phyloP scores from a whole-genome alignment of 2,113 vertebrate species.

The human region GRCh38 chr6:133208001-133208500 shows the following conservation, averaged over 20 bases:
- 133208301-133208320: not conserved
- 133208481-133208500: not conserved
- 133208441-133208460: not conserved
- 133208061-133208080: conserved; percentile 64
- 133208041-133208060: conserved; percentile 59
- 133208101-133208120: conserved; percentile 54
- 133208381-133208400: not conserved
- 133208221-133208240: conserved; percentile 7
- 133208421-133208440: not conserved
- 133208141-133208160: conserved; percentile 59
- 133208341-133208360: not conserved
- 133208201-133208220: not conserved
- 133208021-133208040: conserved; percentile 62
- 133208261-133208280: not conserved
- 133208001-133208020: conserved; percentile 50
- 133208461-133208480: not conserved
- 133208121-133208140: conserved; percentile 2
- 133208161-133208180: conserved; percentile 26
- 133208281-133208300: not conserved
- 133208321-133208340: not conserved
- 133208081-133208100: conserved; percentile 68
- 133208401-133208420: not conserved
- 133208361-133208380: not conserved
- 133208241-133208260: not conserved
- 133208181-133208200: conserved; percentile 17